These are phyloP conservation scores for Anhinga rufa DNA, from an alignment of 2,113 vertebrate genomes.

Conservation along the genomic window DNA sequence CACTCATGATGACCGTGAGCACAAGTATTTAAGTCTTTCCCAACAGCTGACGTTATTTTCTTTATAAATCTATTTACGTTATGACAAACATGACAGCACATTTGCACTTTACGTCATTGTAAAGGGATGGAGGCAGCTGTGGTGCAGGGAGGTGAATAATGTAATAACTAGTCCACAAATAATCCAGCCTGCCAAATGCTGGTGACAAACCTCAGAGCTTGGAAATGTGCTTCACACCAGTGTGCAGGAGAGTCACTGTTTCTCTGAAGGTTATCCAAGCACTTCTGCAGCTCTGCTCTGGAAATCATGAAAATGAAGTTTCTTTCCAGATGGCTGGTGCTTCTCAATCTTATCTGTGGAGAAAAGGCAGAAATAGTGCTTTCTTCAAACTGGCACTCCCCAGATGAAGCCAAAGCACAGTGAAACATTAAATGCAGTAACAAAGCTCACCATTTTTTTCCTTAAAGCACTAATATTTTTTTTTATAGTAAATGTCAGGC, in stretches of 20 bases:
- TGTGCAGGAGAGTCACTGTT: background rate
- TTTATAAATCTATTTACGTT: slow-evolving; percentile 20
- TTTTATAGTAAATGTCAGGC: background rate
- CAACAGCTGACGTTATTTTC: background rate
- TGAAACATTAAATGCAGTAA: background rate
- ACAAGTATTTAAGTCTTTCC: background rate
- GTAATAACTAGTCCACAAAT: slow-evolving; percentile 6
- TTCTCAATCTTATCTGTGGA: background rate
- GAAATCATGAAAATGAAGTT: background rate
- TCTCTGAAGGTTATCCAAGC: background rate
- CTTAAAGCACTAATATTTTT: background rate
- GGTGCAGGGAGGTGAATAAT: slow-evolving; percentile 8
- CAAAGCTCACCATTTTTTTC: background rate
- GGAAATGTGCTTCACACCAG: background rate
- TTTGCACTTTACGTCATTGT: slow-evolving; percentile 42
- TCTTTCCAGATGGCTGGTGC: background rate
- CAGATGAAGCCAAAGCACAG: background rate
- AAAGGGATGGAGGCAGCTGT: background rate
- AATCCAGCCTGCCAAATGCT: background rate
- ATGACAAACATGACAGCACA: background rate
- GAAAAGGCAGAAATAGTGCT: background rate
- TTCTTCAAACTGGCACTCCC: background rate
- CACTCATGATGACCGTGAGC: background rate
- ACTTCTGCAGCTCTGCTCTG: background rate
- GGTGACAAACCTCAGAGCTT: background rate